These are phyloP conservation scores for Rhingia rostrata DNA, from an alignment of 2,888 invertebrate genomes.

Conservation along the genomic window DNA sequence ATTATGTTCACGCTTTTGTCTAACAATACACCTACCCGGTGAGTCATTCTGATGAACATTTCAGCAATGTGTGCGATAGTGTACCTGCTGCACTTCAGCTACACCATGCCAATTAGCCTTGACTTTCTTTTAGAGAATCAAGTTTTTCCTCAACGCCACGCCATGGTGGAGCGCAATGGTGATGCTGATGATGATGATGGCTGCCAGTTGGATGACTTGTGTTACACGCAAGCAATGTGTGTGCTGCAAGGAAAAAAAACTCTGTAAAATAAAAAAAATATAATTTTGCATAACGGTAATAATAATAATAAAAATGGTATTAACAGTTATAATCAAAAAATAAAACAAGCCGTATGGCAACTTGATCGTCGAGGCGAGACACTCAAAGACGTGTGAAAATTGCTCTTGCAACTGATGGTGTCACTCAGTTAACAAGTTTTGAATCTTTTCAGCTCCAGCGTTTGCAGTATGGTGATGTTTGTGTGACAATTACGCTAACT, in stretches of 20 bases:
- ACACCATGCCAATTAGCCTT: conserved; percentile 43
- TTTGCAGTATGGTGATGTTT: conserved; percentile 2
- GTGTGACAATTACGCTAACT: conserved; percentile 24
- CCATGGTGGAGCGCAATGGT: background rate
- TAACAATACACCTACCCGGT: conserved; percentile 4
- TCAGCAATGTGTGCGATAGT: background rate
- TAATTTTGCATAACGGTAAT: conserved; percentile 2
- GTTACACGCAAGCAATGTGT: conserved; percentile 16
- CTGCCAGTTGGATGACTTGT: conserved; percentile 21
- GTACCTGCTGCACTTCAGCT: background rate
- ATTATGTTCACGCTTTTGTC: conserved; percentile 24
- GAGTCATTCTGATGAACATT: conserved; percentile 38
- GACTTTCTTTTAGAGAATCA: conserved; percentile 54
- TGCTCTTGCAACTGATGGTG: conserved; percentile 31
- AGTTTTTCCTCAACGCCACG: conserved; percentile 22
- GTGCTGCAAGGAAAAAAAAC: too few species aligned
- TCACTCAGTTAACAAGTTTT: conserved; percentile 38
- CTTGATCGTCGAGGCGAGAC: conserved; percentile 6
- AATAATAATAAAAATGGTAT: conserved; percentile 8
- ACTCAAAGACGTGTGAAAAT: conserved; percentile 36
- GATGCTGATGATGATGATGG: conserved; percentile 26
- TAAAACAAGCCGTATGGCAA: conserved; percentile 27
- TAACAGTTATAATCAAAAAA: conserved; percentile 7
- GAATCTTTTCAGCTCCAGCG: conserved; percentile 11
- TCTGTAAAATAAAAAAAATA: background rate